Base-by-base conservation (phyloP, 37 sponge, comb jelly and placozoan genomes). In the Oscarella lobularis region DNA sequence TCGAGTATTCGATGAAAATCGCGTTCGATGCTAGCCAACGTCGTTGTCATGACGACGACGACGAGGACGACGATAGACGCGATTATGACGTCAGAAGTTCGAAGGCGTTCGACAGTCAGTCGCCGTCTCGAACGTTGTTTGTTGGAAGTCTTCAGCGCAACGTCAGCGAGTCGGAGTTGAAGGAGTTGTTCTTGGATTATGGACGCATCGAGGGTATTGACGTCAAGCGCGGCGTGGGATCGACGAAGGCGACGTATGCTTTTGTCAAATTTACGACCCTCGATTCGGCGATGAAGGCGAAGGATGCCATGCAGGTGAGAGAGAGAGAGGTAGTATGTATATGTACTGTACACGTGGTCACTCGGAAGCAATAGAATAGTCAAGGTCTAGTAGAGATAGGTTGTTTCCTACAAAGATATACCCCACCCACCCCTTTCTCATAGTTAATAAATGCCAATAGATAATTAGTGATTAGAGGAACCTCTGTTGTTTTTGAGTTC, bases 191-290 rank as follows among this genome's bases (percentile, higher is more conserved):
- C 73, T 78, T 85, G 9, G 84, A 83, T 0, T 96, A 87, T 75
- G 93, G 93, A 2, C 77, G 83, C 5, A 86, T 96, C 67, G 89
- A 88, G 41, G 80, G 80, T 66, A 84, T 96, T 31, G 97, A 96
- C 74, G 84, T 96, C 48, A 96, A 96, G 82, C 68, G 65, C 20
- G 60, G 14, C 0, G 78, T 79, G 5, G 66, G 81, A 3, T 36
- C 40, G 39, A 66, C 81, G 6, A 41, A 72, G 14, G 75, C 88
- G 30, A 83, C 88, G 0, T 96, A 96, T 81, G 90, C 97, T 0
- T 94, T 94, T 85, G 85, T 94, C 34, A 89, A 89, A 75, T 94
- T 86, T 66, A 75, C 85, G 20, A 90, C 83, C 48, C 86, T 94
- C 29, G 86, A 73, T 40, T 90, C 91, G 82, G 90, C 97, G 30